These are phyloP conservation scores for Tautogolabrus adspersus DNA, from an alignment of 2,113 vertebrate species.

Conservation along the genomic window DNA sequence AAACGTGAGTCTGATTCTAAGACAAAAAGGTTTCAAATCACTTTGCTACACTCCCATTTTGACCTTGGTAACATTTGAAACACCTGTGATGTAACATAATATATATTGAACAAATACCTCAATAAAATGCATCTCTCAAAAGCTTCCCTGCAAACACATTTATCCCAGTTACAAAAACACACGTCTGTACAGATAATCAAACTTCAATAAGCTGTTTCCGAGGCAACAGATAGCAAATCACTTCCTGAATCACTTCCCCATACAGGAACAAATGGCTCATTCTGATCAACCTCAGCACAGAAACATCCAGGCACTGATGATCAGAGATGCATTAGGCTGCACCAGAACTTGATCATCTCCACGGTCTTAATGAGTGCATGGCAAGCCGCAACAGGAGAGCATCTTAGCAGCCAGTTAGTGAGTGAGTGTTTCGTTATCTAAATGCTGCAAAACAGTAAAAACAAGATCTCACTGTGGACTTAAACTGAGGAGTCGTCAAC, in stretches of 20 bases:
- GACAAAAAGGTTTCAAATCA: background rate
- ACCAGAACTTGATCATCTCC: slow-evolving; percentile 66
- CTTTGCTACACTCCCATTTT: background rate
- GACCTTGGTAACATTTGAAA: no score
- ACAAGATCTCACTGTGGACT: background rate
- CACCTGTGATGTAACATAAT: no score
- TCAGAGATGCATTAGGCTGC: slow-evolving; percentile 55
- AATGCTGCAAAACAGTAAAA: slow-evolving; percentile 17
- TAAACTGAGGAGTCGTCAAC: background rate
- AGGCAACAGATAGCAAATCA: slow-evolving; percentile 7
- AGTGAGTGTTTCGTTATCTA: background rate
- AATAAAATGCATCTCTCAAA: no score
- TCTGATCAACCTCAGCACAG: slow-evolving; percentile 24
- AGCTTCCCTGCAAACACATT: background rate
- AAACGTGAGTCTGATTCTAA: background rate
- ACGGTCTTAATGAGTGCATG: slow-evolving; percentile 48
- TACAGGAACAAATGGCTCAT: background rate
- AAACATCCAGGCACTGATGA: slow-evolving; percentile 46
- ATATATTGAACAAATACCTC: no score
- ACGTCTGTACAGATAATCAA: background rate
- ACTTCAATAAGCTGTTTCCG: background rate
- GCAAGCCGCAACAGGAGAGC: slow-evolving; percentile 51
- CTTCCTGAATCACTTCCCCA: slow-evolving; percentile 10
- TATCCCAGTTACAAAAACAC: no score
- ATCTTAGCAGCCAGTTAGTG: slow-evolving; percentile 18